phyloP scores from a whole-genome alignment of 1,140 invertebrate genomes.

The Zaprionus vittiger region DNA sequence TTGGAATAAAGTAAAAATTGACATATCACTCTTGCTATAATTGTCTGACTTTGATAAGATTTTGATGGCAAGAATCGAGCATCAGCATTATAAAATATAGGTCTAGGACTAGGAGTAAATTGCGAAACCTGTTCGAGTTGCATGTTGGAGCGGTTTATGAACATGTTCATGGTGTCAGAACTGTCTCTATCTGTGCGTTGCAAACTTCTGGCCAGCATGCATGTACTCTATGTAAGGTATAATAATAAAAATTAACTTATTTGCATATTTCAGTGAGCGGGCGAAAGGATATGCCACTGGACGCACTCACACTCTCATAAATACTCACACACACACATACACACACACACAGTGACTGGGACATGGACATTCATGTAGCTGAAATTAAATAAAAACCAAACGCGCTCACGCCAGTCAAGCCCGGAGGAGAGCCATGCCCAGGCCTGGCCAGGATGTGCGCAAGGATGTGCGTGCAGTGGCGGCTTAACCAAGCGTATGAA shows the following conservation, averaged over 20 bases:
- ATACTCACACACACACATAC: neutral
- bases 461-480: slow-evolving; percentile 54
- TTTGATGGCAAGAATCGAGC: too few species aligned
- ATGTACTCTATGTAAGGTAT: neutral
- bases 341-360: slow-evolving; percentile 5
- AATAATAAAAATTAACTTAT: slow-evolving; percentile 74
- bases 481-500: slow-evolving; percentile 54
- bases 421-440: neutral
- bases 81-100: too few species aligned
- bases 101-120: too few species aligned
- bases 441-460: slow-evolving; percentile 45
- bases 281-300: slow-evolving; percentile 60
- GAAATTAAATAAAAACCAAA: slow-evolving; percentile 57
- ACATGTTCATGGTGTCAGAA: neutral
- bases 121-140: too few species aligned
- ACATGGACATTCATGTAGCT: slow-evolving; percentile 35
- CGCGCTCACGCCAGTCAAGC: slow-evolving; percentile 20
- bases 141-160: neutral
- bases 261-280: slow-evolving; percentile 75
- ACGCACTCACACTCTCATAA: neutral
- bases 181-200: neutral
- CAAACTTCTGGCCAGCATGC: neutral
- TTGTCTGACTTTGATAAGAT: too few species aligned
- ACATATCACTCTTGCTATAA: too few species aligned
- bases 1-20: too few species aligned